A percentile compares a stretch with the other conserved stretches of the same genome.
phyloP scores from a whole-genome alignment of 2,888 invertebrate genomes.

The Drosophila picticornis region DNA sequence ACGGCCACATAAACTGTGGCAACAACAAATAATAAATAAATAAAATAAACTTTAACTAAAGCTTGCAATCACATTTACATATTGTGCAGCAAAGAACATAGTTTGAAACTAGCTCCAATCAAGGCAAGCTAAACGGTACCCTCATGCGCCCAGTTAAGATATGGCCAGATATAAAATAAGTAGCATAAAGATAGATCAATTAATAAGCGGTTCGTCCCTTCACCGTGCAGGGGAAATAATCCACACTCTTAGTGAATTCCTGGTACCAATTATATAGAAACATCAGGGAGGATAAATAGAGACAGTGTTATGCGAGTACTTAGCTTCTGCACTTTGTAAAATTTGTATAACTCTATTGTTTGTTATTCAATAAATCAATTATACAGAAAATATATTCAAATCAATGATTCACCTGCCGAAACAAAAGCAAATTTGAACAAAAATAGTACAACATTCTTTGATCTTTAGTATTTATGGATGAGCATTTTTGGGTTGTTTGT shows the following conservation, averaged over 20 bases:
- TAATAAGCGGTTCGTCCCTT: neutral
- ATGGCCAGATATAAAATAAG: neutral
- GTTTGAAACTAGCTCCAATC: conserved; percentile 7
- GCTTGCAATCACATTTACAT: conserved; percentile 1
- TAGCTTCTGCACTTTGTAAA: neutral
- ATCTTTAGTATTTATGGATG: neutral
- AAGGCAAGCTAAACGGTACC: conserved; percentile 21
- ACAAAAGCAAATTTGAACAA: neutral
- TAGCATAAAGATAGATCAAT: neutral
- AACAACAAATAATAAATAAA: conserved; percentile 16
- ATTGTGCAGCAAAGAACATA: neutral
- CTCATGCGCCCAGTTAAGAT: conserved; percentile 2
- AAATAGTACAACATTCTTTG: neutral
- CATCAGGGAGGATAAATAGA: neutral
- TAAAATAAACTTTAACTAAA: conserved; percentile 2
- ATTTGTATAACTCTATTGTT: neutral
- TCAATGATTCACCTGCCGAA: neutral
- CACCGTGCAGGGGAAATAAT: neutral
- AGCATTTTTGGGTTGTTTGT: neutral
- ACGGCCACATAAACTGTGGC: conserved; percentile 16
- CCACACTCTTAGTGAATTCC: neutral
- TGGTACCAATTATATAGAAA: neutral
- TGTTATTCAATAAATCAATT: neutral
- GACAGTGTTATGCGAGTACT: neutral
- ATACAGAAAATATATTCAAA: neutral